Base-by-base conservation (phyloP, 1,140 invertebrate genomes). In the Drosophila nigrodunni region DNA sequence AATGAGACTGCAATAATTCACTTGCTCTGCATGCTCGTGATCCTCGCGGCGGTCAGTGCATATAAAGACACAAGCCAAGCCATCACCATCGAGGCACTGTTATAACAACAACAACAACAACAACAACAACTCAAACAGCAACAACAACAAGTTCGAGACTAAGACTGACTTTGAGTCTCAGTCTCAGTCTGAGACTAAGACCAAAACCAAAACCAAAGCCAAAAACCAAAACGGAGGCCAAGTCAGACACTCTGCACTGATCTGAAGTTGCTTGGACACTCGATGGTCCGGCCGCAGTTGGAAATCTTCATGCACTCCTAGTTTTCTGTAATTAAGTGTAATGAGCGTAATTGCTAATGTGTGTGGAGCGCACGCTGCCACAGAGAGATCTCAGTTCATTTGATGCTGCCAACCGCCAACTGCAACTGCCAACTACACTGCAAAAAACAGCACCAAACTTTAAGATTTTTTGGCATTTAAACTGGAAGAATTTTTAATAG, bases 1-100 rank as follows among this genome's bases (percentile, higher is more conserved):
- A 92, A 92, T 92, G 90, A 92, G 90, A 92, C 90, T 92, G 90
- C 82, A 91, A 92, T 92, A 92, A 92, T 92, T 92, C 90, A 92
- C 91, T 86, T 90, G 86, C 86, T 90, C 86, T 82, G 72, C 81
- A 90, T 89, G 86, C 86, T 78, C 86, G 80, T 78, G 76, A 75
- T 74, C 71, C 72, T 80, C 72, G 75, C 78, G 73, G 64, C 75
- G 62, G 80, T 54, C 66, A 62, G 39, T 58, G 46, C 77, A 67
- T 77, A 74, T 73, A 72, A 81, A 79, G 77, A 81, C 77, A 81
- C 73, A 76, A 81, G 77, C 76, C 50, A 67, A 47, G 25, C 25
- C 25, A 30, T 30, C 25, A 30, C 25, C 25, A 30, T 30, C 30
- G 46, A 50, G 64, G 50, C 66, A 75, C 66, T 75, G 78, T 75